Conservation (phyloP, 2,113 vertebrate species). For the Thomomys bottae region DNA sequence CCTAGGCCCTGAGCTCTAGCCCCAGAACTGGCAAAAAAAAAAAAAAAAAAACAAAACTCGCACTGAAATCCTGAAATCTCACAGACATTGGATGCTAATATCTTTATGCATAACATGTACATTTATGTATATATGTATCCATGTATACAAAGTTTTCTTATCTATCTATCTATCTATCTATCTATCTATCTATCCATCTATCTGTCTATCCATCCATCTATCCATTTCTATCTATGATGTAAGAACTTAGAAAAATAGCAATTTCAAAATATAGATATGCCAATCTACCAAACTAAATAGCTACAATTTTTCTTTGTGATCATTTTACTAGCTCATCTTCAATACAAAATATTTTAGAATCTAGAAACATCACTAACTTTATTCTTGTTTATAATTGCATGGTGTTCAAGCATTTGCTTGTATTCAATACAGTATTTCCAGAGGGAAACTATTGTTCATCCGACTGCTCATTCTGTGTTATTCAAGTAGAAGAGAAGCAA, state of each 20-base stretch:
- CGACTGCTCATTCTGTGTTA: constrained; percentile 28
- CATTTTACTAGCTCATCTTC: constrained; percentile 30
- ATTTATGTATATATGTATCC: not conserved
- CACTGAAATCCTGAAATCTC: too few species aligned
- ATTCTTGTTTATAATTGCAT: constrained; percentile 43
- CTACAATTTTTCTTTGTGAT: constrained; percentile 23
- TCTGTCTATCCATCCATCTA: too few species aligned
- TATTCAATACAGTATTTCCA: constrained; percentile 12
- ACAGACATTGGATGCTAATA: not conserved
- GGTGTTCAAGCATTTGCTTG: constrained; percentile 15
- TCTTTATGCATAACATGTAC: not conserved
- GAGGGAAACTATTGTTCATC: not conserved
- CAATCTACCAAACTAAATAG: constrained; percentile 44
- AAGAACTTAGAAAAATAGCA: not conserved
- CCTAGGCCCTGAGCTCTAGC: too few species aligned
- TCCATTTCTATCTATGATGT: too few species aligned
- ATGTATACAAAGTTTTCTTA: too few species aligned
- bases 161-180: too few species aligned
- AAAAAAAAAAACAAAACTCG: too few species aligned
- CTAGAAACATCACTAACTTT: not conserved
- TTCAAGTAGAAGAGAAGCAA: constrained; percentile 33
- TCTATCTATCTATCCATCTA: too few species aligned
- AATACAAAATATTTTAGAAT: not conserved
- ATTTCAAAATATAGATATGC: constrained; percentile 8
- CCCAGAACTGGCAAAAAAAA: too few species aligned